Conservation (phyloP, 2,888 invertebrate species). For the Arenicola marina region DNA sequence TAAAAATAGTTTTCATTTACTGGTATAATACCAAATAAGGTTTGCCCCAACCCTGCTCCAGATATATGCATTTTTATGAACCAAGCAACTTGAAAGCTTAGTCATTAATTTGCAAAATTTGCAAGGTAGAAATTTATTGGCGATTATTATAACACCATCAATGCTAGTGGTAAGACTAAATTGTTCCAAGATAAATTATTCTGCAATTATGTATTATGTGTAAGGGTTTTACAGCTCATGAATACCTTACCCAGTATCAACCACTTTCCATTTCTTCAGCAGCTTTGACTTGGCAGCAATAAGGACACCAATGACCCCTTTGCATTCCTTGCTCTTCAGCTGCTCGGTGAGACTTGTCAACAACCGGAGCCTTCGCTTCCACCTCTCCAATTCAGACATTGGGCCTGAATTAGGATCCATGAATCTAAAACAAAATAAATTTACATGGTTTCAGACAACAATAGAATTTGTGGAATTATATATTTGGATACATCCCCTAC, state of each 20-base stretch:
- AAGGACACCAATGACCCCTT: slow-evolving; percentile 58
- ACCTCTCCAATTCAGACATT: slow-evolving; percentile 57
- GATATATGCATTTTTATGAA: too few relatives aligned
- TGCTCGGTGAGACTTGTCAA: slow-evolving; percentile 60
- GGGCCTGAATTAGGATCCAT: slow-evolving; percentile 49
- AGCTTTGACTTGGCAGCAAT: slow-evolving; percentile 60
- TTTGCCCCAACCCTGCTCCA: too few relatives aligned
- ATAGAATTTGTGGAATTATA: not conserved
- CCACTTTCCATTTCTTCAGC: slow-evolving; percentile 59
- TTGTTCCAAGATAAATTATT: too few relatives aligned
- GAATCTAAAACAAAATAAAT: slow-evolving; percentile 17
- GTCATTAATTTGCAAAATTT: too few relatives aligned
- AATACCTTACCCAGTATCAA: slow-evolving; percentile 53
- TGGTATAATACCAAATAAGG: too few relatives aligned
- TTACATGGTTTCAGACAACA: not conserved
- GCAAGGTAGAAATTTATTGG: too few relatives aligned
- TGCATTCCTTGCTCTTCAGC: slow-evolving; percentile 60
- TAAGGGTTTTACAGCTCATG: too few relatives aligned
- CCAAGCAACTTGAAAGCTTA: too few relatives aligned
- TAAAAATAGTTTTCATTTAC: too few relatives aligned
- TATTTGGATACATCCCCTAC: not conserved
- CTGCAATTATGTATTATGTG: too few relatives aligned
- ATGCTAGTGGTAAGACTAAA: too few relatives aligned
- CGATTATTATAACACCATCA: too few relatives aligned
- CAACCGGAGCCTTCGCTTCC: slow-evolving; percentile 56